phyloP scores from a whole-genome alignment of 2,888 invertebrate species.

The Hedychridium roseum region DNA sequence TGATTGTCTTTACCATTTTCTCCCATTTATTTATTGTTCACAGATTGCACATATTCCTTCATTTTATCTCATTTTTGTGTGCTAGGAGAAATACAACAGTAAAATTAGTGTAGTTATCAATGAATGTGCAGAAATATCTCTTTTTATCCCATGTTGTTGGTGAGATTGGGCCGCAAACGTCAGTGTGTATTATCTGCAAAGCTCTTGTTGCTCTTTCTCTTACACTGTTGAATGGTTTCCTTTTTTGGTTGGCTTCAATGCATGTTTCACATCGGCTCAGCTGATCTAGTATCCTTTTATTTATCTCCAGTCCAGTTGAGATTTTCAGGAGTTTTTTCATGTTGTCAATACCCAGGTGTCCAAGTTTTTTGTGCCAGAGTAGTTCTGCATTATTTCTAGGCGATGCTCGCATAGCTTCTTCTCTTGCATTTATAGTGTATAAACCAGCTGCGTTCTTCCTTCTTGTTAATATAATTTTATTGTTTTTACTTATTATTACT shows the following conservation, averaged over 20 bases:
- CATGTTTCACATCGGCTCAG: conserved; percentile 11
- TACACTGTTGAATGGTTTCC: conserved; percentile 13
- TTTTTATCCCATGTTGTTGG: conserved; percentile 14
- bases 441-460: background rate
- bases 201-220: conserved; percentile 11
- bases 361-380: conserved; percentile 6
- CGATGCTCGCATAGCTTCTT: background rate
- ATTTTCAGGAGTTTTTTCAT: conserved; percentile 3
- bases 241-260: conserved; percentile 17
- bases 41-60: too few species aligned
- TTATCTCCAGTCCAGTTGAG: background rate
- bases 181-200: conserved; percentile 19
- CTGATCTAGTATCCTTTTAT: background rate
- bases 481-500: conserved; percentile 4
- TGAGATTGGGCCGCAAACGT: conserved; percentile 18
- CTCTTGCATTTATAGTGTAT: conserved; percentile 1
- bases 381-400: background rate
- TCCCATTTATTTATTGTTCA: conserved; percentile 1
- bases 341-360: conserved; percentile 4
- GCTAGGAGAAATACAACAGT: conserved; percentile 6
- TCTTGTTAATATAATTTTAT: background rate
- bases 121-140: conserved; percentile 16
- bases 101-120: conserved; percentile 10
- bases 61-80: too few species aligned
- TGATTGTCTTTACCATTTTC: conserved; percentile 9